phyloP scores from a whole-genome alignment of 2,888 invertebrate genomes.

The Tenthredo distinguenda region DNA sequence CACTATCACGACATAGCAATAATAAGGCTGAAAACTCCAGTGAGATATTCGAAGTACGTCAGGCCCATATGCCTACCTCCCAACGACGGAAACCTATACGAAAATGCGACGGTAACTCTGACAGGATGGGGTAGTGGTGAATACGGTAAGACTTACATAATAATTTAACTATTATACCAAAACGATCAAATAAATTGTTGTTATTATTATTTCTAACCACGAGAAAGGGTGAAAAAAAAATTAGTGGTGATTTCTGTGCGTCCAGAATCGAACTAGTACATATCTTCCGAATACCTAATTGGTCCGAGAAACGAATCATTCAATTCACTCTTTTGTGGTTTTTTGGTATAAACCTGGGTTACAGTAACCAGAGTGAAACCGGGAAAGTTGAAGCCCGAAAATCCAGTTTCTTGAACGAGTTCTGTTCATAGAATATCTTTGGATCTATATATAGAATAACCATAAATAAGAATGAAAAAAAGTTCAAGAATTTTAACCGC shows the following conservation, averaged over 20 bases:
- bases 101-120: slow-evolving; percentile 52
- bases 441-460: too few relatives aligned
- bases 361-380: neutral
- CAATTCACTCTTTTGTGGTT: neutral
- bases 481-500: neutral
- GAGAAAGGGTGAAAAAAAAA: neutral
- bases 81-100: slow-evolving; percentile 33
- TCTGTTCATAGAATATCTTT: too few relatives aligned
- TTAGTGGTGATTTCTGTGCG: neutral
- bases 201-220: neutral
- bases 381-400: neutral
- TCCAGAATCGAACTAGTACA: neutral
- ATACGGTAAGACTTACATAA: slow-evolving; percentile 55
- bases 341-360: neutral
- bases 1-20: slow-evolving; percentile 62
- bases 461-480: too few relatives aligned
- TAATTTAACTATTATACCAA: neutral
- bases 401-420: neutral
- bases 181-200: neutral
- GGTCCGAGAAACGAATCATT: neutral
- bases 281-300: neutral
- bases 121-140: slow-evolving; percentile 61
- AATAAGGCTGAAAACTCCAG: slow-evolving; percentile 54
- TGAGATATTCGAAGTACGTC: slow-evolving; percentile 55
- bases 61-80: slow-evolving; percentile 60